Evolutionary conservation across 2,888 invertebrate species (phyloP).

Genomic region (Polydrusus cervinus): DNA sequence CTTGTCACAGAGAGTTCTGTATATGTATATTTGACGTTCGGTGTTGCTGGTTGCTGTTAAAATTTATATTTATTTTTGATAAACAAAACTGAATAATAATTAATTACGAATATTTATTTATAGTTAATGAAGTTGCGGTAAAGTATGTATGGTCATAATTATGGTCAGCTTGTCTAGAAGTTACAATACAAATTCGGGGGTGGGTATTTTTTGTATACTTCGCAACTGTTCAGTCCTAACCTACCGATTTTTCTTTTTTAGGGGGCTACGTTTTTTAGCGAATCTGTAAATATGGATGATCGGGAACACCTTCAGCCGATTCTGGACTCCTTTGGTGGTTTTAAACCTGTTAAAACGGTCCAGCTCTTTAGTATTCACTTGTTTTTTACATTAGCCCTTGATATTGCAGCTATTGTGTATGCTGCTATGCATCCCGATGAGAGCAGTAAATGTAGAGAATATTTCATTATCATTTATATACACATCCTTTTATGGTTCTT

Average conservation of each 20-base stretch:
- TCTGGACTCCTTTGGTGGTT: constrained; percentile 68
- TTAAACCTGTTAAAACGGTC: constrained; percentile 67
- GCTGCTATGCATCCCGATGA: constrained; percentile 67
- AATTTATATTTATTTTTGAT: constrained; percentile 1
- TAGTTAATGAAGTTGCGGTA: constrained; percentile 23
- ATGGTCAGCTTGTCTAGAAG: constrained; percentile 67
- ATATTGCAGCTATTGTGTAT: constrained; percentile 67
- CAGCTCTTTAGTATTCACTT: constrained; percentile 66
- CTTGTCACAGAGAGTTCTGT: no score
- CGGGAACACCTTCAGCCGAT: constrained; percentile 67
- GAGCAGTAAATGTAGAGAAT: constrained; percentile 73
- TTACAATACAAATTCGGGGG: constrained; percentile 65
- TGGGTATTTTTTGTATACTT: constrained; percentile 54
- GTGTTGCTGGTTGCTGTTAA: no score
- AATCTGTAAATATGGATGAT: constrained; percentile 69
- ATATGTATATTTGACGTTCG: no score
- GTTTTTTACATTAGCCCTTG: constrained; percentile 64
- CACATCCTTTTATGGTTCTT: constrained; percentile 76
- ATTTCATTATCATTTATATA: constrained; percentile 76
- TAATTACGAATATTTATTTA: constrained; percentile 27
- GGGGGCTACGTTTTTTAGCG: constrained; percentile 71
- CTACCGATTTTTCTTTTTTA: constrained; percentile 55
- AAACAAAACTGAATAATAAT: constrained; percentile 24
- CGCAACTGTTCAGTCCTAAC: neutral
- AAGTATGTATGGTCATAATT: constrained; percentile 46